Evolutionary conservation across 1,140 invertebrate species (phyloP), one percentile per base, ranked within the genome.

Genomic region (Diplogasteroides magnus): DNA sequence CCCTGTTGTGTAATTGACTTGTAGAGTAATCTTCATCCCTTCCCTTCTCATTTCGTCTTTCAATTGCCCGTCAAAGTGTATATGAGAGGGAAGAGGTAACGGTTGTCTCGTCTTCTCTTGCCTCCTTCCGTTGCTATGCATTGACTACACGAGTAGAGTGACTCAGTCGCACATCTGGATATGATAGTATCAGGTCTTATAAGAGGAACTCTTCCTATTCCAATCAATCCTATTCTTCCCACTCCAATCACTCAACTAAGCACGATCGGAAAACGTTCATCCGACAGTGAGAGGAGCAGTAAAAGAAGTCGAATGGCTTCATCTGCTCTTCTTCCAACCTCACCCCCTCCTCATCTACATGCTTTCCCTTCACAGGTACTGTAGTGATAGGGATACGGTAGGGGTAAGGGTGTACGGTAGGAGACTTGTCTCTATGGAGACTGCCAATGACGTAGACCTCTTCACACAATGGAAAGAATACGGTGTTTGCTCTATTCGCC

Each of bases 261-360:
- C 37, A 48, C 37, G 37, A 48, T 48, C 37, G 37, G 37, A 19
- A 48, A 48, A 48, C 37, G 37, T 48, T 11, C 6, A 11, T 11
- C 37, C 19, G 37, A 11, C 37, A 48, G 37, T 48, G 37, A 11
- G 19, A 48, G 37, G 37, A 19, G 37, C 19, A 67, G 57, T 27
- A 67, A 67, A 29, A 28, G 31, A 15, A 23, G 65, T 37, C 57
- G 65, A 59, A 67, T 67, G 65, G 57, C 65, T 3, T 55, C 65
- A n/a, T 15, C 65, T 37, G 55, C 32, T 23, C 55, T 67, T 32
- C 27, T 60, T 1, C 32, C 65, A 26, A 32, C 55, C 27, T 55
- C 57, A 19, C 55, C 32, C 59, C 65, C 65, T 13, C 59, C 32
- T 60, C 65, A 58, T 67, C 56, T 58, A 29, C 63, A 65, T 28